Evolutionary conservation across 2,888 invertebrate genomes (phyloP).

Genomic region (Iselma pallidipennis): DNA sequence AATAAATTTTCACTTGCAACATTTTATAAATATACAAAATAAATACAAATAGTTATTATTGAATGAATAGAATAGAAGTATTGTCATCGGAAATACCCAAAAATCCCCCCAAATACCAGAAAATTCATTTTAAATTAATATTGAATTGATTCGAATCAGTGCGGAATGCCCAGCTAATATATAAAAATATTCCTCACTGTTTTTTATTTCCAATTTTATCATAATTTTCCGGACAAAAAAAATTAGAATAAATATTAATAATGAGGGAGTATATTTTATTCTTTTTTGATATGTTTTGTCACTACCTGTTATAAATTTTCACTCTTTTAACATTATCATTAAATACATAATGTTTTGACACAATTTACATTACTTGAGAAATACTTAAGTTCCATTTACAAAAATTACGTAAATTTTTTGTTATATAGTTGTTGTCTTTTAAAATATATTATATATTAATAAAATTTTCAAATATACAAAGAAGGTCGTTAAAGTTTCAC

Average conservation of each 20-base stretch:
- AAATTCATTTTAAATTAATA: background rate
- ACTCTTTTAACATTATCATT: conserved; percentile 32
- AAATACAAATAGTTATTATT: too few relatives aligned
- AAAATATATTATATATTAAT: too few relatives aligned
- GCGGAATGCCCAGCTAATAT: background rate
- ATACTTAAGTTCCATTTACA: conserved; percentile 16
- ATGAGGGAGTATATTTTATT: too few relatives aligned
- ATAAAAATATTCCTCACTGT: background rate
- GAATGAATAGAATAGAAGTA: background rate
- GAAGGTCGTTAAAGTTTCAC: too few relatives aligned
- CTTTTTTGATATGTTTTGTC: conserved; percentile 18
- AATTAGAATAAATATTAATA: background rate
- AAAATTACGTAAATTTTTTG: conserved; percentile 5
- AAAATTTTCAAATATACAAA: too few relatives aligned
- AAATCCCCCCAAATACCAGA: too few relatives aligned
- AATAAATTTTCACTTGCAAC: background rate
- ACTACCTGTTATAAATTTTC: conserved; percentile 28
- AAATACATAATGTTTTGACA: conserved; percentile 26
- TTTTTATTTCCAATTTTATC: background rate
- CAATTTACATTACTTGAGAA: conserved; percentile 31
- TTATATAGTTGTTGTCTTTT: too few relatives aligned
- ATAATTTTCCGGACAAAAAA: background rate
- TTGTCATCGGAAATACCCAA: background rate
- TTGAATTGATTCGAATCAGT: background rate
- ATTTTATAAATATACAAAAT: background rate